Evolutionary conservation across 2,113 vertebrate species (phyloP), one percentile per base, ranked within the genome.

Genomic region (Sinocyclocheilus rhinocerous): DNA sequence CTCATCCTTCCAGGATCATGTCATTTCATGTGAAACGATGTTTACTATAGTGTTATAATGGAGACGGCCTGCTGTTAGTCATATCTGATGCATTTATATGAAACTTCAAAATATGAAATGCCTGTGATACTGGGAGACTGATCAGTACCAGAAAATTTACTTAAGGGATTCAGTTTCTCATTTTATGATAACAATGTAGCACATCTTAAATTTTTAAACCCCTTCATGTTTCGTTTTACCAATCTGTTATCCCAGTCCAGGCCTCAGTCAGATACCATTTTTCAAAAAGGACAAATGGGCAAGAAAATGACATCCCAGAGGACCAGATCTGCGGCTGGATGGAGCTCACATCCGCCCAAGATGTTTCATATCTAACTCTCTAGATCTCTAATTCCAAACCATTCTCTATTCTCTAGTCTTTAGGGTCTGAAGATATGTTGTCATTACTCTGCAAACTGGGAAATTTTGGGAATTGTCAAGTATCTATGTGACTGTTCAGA

Each of bases 271-370:
- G 84, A 86, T 75, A 50, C 52, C 42, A 79, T 85, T 52, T 50
- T 65, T 12, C 4, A 57, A 29, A 85, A 55, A 86, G 61, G 73
- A 61, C 84, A 85, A 79, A 73, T 42, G 67, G 50, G 33, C 55
- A 82, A 75, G 33, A 85, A 26, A 72, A 65, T 87, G 85, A 86
- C 87, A 80, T 85, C 87, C 87, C 86, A 90, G 86, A 88, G 73
- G 55, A 63, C 55, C 77, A 42, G 33, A 80, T 67, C 63, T 26
- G n/a, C 42, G 29, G 48, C 67, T 81, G 79, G 55, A 50, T 59
- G 75, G 77, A 84, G 67, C 79, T 87, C 42, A 72, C 52, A 82
- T 91, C 84, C 29, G 73, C 72, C 73, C 69, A 67, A 42, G 29
- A 86, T 61, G 84, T 84, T 84, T 70, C 76, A 59, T 26, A 78